Evolutionary conservation across 2,113 vertebrate genomes (phyloP).

Genomic region (Conger conger): DNA sequence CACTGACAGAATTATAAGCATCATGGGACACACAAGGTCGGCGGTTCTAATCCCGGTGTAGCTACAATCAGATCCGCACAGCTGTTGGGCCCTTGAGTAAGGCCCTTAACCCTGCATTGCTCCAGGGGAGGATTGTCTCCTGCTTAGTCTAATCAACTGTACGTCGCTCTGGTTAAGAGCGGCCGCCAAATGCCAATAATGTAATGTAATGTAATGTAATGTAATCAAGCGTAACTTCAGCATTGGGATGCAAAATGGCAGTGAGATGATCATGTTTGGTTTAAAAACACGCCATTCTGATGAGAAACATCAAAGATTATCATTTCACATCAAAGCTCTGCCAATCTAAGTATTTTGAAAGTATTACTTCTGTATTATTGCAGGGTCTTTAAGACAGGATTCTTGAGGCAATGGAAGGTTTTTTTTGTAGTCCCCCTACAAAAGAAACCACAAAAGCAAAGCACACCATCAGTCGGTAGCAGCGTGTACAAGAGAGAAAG

Average conservation of each 20-base stretch:
- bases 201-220: no score
- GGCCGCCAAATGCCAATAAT: no score
- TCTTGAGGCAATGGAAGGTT: neutral
- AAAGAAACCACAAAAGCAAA: neutral
- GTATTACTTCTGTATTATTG: neutral
- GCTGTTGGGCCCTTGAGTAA: no score
- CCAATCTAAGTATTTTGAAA: neutral
- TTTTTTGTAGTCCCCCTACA: neutral
- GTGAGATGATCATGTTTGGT: neutral
- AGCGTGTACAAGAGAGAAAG: slow-evolving; percentile 4
- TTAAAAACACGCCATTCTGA: neutral
- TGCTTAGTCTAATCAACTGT: no score
- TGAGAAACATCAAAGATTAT: neutral
- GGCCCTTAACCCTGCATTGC: no score
- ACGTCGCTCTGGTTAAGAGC: no score
- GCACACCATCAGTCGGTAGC: slow-evolving; percentile 1
- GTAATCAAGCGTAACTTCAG: no score
- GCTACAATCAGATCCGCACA: no score
- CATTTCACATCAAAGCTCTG: neutral
- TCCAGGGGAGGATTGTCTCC: no score
- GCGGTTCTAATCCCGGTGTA: no score
- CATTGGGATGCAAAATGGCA: neutral
- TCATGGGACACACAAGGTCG: no score
- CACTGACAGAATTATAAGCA: neutral
- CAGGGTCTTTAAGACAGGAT: slow-evolving; percentile 4